These are phyloP conservation scores for Antrozous pallidus DNA, from an alignment of 2,797 vertebrate genomes.

Conservation along the genomic window DNA sequence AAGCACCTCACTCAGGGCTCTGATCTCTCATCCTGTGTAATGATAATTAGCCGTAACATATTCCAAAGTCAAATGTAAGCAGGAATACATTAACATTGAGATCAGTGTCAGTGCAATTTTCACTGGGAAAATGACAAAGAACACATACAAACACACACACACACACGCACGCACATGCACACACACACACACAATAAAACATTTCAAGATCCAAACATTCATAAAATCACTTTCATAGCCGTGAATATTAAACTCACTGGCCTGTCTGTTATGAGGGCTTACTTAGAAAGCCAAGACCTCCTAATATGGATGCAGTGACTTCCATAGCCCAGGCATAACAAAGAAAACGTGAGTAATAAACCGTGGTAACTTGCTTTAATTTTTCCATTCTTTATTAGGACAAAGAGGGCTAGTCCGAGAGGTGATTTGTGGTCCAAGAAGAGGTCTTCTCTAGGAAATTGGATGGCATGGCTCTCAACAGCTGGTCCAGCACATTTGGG, in stretches of 20 bases:
- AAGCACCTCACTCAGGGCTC: constrained; percentile 85
- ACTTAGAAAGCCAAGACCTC: constrained; percentile 71
- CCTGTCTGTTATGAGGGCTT: constrained; percentile 70
- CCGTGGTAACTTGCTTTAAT: constrained; percentile 50
- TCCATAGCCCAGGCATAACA: constrained; percentile 48
- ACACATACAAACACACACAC: constrained; percentile 61
- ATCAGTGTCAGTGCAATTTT: constrained; percentile 81
- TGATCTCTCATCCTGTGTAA: constrained; percentile 90
- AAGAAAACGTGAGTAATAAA: constrained; percentile 69
- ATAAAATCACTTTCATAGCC: constrained; percentile 62
- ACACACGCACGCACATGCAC: constrained; percentile 70
- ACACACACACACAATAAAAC: neutral
- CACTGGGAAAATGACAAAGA: constrained; percentile 84
- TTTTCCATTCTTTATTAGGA: constrained; percentile 61
- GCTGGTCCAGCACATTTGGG: constrained; percentile 76
- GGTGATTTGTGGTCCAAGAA: constrained; percentile 68
- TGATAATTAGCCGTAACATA: constrained; percentile 96
- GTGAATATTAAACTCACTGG: constrained; percentile 68
- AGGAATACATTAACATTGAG: constrained; percentile 98
- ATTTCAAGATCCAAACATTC: constrained; percentile 60
- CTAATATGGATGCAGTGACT: constrained; percentile 20
- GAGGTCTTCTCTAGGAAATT: constrained; percentile 64
- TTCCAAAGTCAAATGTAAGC: constrained; percentile 97
- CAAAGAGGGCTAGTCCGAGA: neutral
- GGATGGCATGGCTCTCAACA: constrained; percentile 67